Conservation (phyloP, 2,888 invertebrate genomes). For the Rhaphigaster nebulosa region DNA sequence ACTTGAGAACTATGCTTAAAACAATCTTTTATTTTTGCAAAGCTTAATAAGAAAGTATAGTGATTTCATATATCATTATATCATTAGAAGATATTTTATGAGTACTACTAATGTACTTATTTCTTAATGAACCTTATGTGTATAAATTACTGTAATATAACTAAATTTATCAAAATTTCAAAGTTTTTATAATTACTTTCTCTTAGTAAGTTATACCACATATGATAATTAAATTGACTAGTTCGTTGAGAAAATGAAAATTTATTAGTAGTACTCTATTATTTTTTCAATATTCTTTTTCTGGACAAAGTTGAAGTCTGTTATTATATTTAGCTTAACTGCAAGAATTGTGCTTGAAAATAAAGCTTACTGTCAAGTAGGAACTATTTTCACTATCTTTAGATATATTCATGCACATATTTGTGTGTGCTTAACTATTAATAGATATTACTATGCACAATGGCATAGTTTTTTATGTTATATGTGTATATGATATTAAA, state of each 20-base stretch:
- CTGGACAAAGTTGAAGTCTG: neutral
- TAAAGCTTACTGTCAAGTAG: neutral
- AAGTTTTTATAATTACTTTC: neutral
- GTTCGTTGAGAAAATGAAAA: neutral
- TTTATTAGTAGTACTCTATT: slow-evolving; percentile 1
- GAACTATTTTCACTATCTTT: neutral
- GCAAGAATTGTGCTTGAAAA: neutral
- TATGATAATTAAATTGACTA: neutral
- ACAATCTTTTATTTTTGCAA: neutral
- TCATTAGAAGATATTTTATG: slow-evolving; percentile 30
- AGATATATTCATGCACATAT: neutral
- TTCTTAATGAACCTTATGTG: neutral
- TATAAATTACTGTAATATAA: neutral
- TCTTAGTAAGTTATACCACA: neutral
- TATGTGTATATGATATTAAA: neutral
- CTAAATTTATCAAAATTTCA: neutral
- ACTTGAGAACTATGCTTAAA: slow-evolving; percentile 49
- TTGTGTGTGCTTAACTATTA: neutral
- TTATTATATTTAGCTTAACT: neutral
- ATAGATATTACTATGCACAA: neutral
- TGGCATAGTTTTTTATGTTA: neutral
- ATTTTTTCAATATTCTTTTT: neutral
- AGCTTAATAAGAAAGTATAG: neutral
- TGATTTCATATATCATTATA: neutral
- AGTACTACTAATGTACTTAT: slow-evolving; percentile 26